Evolutionary conservation across 2,113 vertebrate species (phyloP).

Genomic region (Mus spicilegus): DNA sequence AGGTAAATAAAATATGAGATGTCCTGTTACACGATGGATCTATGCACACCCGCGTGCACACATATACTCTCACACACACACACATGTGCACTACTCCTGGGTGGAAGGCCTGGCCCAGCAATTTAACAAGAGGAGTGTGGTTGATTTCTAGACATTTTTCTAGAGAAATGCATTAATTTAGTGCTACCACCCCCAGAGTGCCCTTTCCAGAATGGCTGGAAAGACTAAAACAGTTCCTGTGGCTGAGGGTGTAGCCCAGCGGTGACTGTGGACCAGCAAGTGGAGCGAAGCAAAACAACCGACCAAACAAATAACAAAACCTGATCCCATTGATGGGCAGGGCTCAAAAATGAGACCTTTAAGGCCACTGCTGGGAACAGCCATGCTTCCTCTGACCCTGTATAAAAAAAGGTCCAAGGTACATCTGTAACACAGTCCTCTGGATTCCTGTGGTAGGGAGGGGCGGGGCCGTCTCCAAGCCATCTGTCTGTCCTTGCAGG

Average conservation of each 20-base stretch:
- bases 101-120: background rate
- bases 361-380: background rate
- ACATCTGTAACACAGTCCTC: background rate
- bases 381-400: fast-evolving
- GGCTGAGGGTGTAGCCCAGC: background rate
- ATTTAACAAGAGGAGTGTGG: background rate
- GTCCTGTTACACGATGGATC: too few species aligned
- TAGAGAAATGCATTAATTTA: background rate
- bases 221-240: background rate
- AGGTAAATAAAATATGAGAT: background rate
- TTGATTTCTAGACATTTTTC: background rate
- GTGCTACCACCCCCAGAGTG: background rate
- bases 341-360: background rate
- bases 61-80: too few species aligned
- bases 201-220: background rate
- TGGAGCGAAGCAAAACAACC: too few species aligned
- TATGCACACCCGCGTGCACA: too few species aligned
- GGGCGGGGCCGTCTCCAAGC: background rate
- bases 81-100: background rate
- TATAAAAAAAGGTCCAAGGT: background rate
- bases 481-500: conserved; percentile 81
- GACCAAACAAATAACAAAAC: too few species aligned
- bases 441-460: background rate
- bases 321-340: background rate
- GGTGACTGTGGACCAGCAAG: background rate